Evolutionary conservation across 2,888 invertebrate genomes (phyloP).

Genomic region (Cephus rjabovi): DNA sequence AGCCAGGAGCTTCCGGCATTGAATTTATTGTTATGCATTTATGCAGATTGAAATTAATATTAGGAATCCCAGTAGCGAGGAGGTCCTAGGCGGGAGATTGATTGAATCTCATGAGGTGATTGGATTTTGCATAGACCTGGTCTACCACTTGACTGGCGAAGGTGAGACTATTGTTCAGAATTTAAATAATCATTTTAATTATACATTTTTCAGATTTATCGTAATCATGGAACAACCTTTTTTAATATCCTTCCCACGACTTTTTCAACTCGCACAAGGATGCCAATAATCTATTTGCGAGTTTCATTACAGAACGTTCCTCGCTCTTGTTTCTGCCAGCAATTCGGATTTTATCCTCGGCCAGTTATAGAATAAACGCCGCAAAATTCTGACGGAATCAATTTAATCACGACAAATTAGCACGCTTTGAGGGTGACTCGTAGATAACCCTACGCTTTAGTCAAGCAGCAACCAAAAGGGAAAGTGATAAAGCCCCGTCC

Average conservation of each 20-base stretch:
- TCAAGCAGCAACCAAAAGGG: neutral
- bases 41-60: slow-evolving; percentile 41
- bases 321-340: neutral
- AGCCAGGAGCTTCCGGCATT: slow-evolving; percentile 5
- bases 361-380: neutral
- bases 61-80: neutral
- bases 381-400: neutral
- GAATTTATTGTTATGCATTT: slow-evolving; percentile 39
- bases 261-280: neutral
- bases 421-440: neutral
- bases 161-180: neutral
- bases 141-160: neutral
- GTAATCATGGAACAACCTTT: neutral
- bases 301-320: neutral
- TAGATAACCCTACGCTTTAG: neutral
- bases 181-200: neutral
- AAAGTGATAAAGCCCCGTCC: neutral
- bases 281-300: neutral
- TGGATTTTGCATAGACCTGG: slow-evolving; percentile 15
- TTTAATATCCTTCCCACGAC: neutral
- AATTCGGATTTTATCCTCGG: neutral
- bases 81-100: slow-evolving; percentile 9
- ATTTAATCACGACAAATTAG: neutral
- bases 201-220: neutral
- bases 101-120: slow-evolving; percentile 27